These are phyloP conservation scores for Brevimyrus niger DNA, from an alignment of 2,113 vertebrate genomes.

Conservation along the genomic window DNA sequence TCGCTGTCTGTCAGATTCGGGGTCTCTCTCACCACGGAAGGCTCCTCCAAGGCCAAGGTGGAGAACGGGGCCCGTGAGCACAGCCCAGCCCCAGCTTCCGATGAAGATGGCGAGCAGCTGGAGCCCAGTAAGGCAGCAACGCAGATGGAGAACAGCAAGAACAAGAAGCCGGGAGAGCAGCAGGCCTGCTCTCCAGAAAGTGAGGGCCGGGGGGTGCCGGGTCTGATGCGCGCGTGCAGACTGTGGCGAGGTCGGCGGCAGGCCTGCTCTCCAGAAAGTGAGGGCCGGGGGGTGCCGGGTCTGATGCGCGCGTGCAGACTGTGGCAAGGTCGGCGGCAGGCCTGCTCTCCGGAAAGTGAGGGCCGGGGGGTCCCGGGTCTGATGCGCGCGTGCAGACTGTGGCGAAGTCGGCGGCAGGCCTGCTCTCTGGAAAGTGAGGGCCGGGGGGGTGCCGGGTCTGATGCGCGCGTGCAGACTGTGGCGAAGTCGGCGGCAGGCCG, in stretches of 20 bases:
- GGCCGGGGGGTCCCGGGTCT: neutral
- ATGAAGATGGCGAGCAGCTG: conserved; percentile 34
- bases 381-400: neutral
- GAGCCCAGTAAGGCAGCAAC: conserved; percentile 34
- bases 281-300: neutral
- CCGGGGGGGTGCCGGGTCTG: neutral
- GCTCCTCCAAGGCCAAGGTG: conserved; percentile 61
- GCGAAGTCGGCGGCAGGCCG: neutral
- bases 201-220: conserved; percentile 20
- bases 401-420: conserved; percentile 14
- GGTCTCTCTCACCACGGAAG: conserved; percentile 64
- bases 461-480: neutral
- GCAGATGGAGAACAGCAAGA: conserved; percentile 30
- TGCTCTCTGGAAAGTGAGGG: conserved; percentile 38
- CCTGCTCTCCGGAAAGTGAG: conserved; percentile 35
- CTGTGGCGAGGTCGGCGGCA: neutral
- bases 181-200: conserved; percentile 32
- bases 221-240: neutral
- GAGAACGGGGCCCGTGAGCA: conserved; percentile 64
- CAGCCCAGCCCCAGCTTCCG: conserved; percentile 49
- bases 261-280: conserved; percentile 35
- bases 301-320: neutral
- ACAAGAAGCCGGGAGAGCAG: conserved; percentile 12
- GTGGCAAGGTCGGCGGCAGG: conserved; percentile 24
- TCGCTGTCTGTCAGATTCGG: conserved; percentile 68